Base-by-base conservation (phyloP, 2,113 vertebrate species). In the Larimichthys polyactis region DNA sequence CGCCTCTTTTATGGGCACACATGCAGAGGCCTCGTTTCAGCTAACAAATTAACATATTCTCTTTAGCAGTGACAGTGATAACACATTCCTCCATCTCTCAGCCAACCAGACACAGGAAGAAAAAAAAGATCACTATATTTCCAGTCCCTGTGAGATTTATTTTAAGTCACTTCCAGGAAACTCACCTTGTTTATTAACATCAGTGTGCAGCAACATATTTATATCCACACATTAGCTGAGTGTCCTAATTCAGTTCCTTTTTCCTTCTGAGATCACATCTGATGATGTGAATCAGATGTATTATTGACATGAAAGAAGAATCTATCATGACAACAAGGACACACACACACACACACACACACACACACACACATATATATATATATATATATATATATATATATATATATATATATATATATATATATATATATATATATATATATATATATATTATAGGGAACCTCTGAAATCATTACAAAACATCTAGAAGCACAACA, bases 31-130 rank as follows among this genome's bases (percentile, higher is more conserved):
- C 32, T 89, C 76, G 79, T 83, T 82, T 20, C 52, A 71, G 70
- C 44, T 72, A n/a, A 46, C 46, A 78, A 63, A 90, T 90, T 59
- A 81, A 67, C 66, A 84, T 81, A 81, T 78, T 59, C 46, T 75
- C 63, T 74, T 75, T 59, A 71, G 54, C n/a, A n/a, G 27, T 29
- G 65, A 74, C 46, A 71, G 60, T 78, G 54, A 75, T 43, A 82
- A 71, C 67, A 43, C 65, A 63, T 48, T 49, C 43, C 17, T 59
- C n/a, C 51, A 64, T 40, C 5, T 14, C 12, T 54, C 17, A 67
- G 11, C 36, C 27, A 40, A 14, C 27, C 43, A 80, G 19, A 65
- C 29, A 24, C 51, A 19, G 40, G 8, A 66, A 51, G 5, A 36
- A 36, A 40, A 40, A 58, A 65, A 51, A 11, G 4, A 7, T 19